Conservation (phyloP, 2,113 vertebrate genomes). For the Todiramphus chloris region DNA sequence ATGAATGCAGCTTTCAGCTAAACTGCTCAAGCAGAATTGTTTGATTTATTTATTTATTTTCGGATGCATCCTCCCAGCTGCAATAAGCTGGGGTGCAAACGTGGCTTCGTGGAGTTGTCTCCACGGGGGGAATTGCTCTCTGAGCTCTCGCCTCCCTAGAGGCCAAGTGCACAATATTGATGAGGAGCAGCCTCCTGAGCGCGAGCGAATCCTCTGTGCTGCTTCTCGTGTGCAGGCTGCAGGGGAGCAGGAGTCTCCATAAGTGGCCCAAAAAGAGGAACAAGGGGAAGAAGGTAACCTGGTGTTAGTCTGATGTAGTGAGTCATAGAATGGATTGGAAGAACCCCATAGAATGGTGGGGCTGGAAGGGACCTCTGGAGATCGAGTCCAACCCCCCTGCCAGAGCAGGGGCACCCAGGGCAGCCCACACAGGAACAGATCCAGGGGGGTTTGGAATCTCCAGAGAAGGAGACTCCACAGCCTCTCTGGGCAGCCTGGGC, state of each 20-base stretch:
- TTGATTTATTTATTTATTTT: background rate
- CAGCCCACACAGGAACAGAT: too few relatives aligned
- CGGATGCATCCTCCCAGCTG: background rate
- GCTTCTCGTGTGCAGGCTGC: background rate
- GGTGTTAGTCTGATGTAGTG: background rate
- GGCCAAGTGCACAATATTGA: background rate
- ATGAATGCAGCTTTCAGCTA: slow-evolving; percentile 5
- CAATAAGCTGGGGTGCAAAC: background rate
- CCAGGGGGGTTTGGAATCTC: too few relatives aligned
- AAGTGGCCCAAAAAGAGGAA: background rate
- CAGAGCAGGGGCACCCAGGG: too few relatives aligned
- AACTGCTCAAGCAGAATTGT: background rate
- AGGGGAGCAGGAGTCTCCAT: background rate
- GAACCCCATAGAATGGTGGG: too few relatives aligned
- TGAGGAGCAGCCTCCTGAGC: background rate
- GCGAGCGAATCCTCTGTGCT: too few relatives aligned
- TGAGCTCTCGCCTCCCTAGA: background rate
- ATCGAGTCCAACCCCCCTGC: too few relatives aligned
- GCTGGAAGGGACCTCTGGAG: too few relatives aligned
- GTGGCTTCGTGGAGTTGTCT: background rate
- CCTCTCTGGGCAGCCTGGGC: too few relatives aligned
- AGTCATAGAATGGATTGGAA: background rate
- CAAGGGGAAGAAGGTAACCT: background rate
- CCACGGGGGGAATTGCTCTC: fast-evolving
- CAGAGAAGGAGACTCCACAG: too few relatives aligned